Evolutionary conservation across 2,888 invertebrate species (phyloP), one percentile per base, ranked within the genome.

Genomic region (Cerceris ruficornis): DNA sequence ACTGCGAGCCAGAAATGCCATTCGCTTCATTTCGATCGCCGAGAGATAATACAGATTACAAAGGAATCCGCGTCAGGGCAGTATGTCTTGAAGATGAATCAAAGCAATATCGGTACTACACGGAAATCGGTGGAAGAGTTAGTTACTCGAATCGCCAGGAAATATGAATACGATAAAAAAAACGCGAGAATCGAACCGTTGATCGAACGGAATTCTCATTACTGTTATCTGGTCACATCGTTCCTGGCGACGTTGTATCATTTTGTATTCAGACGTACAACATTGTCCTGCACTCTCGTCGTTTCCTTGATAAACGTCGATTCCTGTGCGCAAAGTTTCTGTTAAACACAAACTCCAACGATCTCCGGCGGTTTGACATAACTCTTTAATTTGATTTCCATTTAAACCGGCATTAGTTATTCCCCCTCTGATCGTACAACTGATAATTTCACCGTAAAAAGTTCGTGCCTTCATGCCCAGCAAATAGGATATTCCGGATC

Each of bases 131-230:
- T 62, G 65, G 64, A 50, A 69, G 69, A 65, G 74, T 77, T 64
- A 65, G 74, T 74, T 74, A 52, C 68, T 2, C 49, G 41, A 49
- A 15, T 68, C 54, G 64, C 28, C 43, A 54, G 43, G 42, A 74
- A 76, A 74, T 68, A 54, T 55, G 39, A 41, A 52, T 14, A 9
- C 67, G 62, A 73, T 76, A n/a, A 72, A 73, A 76, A 67, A 59
- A 69, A 60, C 64, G 54, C 7, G n/a, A 57, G 61, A 57, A 52
- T 28, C 55, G 60, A 49, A 57, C 52, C 54, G 61, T 66, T 57
- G 74, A 69, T 60, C 77, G 69, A 75, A 69, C 75, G 75, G 77
- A 69, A 46, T 65, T 17, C 61, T 57, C 75, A 77, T 77, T 75
- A 65, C 66, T 61, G 52, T 50, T 39, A 61, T 60, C 61, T 66